A percentile compares a stretch with the other conserved stretches of the same genome.
Conservation (phyloP, 1,140 invertebrate species). For the Oncopodura yosiiana region DNA sequence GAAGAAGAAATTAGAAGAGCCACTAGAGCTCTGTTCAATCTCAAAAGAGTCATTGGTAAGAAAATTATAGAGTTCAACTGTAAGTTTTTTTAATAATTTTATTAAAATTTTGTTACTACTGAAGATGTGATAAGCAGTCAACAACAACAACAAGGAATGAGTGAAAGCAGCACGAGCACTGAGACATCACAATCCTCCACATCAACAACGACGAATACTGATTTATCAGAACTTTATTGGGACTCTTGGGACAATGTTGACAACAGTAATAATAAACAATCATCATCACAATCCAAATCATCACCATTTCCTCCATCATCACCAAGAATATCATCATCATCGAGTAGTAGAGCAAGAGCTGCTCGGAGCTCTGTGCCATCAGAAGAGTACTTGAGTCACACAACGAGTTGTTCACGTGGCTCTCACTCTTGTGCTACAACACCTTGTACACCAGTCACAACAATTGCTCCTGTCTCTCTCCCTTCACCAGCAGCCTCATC, state of each 20-base stretch:
- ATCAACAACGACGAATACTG: not conserved
- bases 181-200: conserved; percentile 21
- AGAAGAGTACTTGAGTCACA: conserved; percentile 47
- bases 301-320: conserved; percentile 43
- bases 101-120: too few relatives aligned
- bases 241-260: conserved; percentile 73
- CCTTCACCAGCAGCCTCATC: conserved; percentile 28
- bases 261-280: too few relatives aligned
- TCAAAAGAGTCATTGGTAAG: conserved; percentile 70
- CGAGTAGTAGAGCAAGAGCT: conserved; percentile 45
- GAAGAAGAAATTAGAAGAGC: conserved; percentile 70
- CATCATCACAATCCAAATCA: conserved; percentile 48
- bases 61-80: conserved; percentile 21
- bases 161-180: too few relatives aligned
- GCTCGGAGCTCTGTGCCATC: conserved; percentile 50
- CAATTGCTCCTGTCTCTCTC: conserved; percentile 35
- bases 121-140: too few relatives aligned
- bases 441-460: conserved; percentile 33
- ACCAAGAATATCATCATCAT: too few relatives aligned
- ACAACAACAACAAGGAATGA: too few relatives aligned
- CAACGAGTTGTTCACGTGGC: not conserved
- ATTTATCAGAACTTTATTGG: conserved; percentile 61
- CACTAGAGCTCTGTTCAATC: conserved; percentile 68
- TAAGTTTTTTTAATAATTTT: too few relatives aligned
- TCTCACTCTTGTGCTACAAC: conserved; percentile 24